These are phyloP conservation scores for Drusus annulatus DNA, from an alignment of 1,140 invertebrate genomes.

Conservation along the genomic window DNA sequence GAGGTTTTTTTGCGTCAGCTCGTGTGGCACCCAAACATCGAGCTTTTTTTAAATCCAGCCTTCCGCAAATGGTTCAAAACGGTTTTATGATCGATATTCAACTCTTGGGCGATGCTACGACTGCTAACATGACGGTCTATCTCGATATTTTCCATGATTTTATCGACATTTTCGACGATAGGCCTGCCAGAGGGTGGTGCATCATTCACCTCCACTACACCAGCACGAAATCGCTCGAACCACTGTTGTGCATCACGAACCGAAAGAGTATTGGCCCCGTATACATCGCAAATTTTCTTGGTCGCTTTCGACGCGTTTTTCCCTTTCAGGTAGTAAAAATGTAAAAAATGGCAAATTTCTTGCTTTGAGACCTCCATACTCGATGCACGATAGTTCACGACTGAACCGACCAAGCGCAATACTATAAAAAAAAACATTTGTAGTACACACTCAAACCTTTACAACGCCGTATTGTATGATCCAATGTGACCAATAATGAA, in stretches of 20 bases:
- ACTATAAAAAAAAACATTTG: background rate
- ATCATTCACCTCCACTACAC: slow-evolving; percentile 28
- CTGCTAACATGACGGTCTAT: slow-evolving; percentile 21
- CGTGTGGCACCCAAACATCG: slow-evolving; percentile 24
- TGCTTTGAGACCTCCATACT: slow-evolving; percentile 31
- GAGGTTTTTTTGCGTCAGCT: slow-evolving; percentile 19
- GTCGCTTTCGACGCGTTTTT: slow-evolving; percentile 27
- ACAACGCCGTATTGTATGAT: slow-evolving; percentile 6
- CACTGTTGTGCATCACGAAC: slow-evolving; percentile 17
- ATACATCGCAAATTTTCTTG: slow-evolving; percentile 24
- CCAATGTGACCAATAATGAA: background rate
- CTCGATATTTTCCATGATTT: slow-evolving; percentile 34
- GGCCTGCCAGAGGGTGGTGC: background rate
- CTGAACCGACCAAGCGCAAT: slow-evolving; percentile 12
- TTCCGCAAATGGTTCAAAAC: slow-evolving; percentile 18
- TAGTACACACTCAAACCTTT: background rate
- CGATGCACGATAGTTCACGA: slow-evolving; percentile 14
- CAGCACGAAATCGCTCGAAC: slow-evolving; percentile 21
- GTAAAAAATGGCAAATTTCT: slow-evolving; percentile 12
- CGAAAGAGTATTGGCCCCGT: slow-evolving; percentile 15
- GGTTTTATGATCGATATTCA: slow-evolving; percentile 20
- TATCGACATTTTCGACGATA: slow-evolving; percentile 34
- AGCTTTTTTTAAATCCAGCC: slow-evolving; percentile 20
- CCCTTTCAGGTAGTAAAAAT: slow-evolving; percentile 26
- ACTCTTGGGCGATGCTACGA: slow-evolving; percentile 19